These are phyloP conservation scores for Gerris buenoi DNA, from an alignment of 1,140 invertebrate species.

Conservation along the genomic window DNA sequence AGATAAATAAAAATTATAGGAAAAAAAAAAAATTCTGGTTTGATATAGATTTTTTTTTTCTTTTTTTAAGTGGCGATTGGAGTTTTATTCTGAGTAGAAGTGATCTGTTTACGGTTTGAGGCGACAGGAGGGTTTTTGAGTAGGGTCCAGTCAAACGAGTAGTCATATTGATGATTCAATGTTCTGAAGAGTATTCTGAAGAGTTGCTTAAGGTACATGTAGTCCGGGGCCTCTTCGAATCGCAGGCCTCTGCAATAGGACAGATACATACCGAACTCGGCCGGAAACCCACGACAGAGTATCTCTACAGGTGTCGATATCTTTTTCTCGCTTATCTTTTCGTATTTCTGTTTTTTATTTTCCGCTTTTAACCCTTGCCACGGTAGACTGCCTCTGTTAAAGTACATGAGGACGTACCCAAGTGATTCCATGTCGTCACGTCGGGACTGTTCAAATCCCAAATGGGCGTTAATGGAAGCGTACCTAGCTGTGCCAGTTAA, in stretches of 20 bases:
- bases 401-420: slow-evolving; percentile 94
- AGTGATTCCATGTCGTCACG: slow-evolving; percentile 92
- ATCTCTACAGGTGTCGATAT: slow-evolving; percentile 92
- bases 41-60: background rate
- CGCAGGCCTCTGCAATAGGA: slow-evolving; percentile 89
- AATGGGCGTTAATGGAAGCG: slow-evolving; percentile 90
- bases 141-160: slow-evolving; percentile 99
- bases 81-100: background rate
- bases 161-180: slow-evolving; percentile 97
- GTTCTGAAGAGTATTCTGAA: slow-evolving; percentile 98
- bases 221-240: slow-evolving; percentile 92
- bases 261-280: slow-evolving; percentile 95
- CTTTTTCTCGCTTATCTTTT: slow-evolving; percentile 94
- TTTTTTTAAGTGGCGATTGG: background rate
- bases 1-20: background rate
- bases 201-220: slow-evolving; percentile 92
- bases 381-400: slow-evolving; percentile 76
- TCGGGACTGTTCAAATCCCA: slow-evolving; percentile 78
- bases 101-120: background rate
- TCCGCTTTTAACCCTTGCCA: slow-evolving; percentile 73
- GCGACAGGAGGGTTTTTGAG: slow-evolving; percentile 42
- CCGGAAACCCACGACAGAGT: slow-evolving; percentile 80
- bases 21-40: background rate
- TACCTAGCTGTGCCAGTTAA: slow-evolving; percentile 90
- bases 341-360: slow-evolving; percentile 80